Base-by-base conservation (phyloP, 2,113 vertebrate species). In the Seriola aureovittata region DNA sequence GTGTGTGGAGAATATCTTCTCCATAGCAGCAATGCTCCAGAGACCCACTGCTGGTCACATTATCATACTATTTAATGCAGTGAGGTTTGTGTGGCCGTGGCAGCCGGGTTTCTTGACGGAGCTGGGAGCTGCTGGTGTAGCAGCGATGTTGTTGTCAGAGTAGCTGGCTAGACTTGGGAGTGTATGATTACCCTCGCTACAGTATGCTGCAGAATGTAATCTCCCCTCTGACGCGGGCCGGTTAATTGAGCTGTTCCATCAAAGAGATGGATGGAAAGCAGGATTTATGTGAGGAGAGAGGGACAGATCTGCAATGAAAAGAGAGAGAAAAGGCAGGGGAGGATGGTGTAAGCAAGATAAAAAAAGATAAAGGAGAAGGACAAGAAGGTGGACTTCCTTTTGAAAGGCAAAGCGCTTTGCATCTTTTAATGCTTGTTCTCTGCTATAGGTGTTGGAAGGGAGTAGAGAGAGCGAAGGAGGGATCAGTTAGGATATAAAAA, bases 241-340 rank as follows among this genome's bases (percentile, higher is more conserved):
- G 25, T 85, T 94, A 91, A 94, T 94, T 93, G 89, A 94, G 84
- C 88, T 85, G 86, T 90, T 91, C 86, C 75, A 78, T 90, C 90
- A 90, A 80, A 90, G 81, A 78, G 90, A 90, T 80, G 81, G 83
- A 89, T 90, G 84, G 79, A 88, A 88, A 84, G 44, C 5, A 67
- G 87, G 86, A 88, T 90, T 89, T 88, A 79, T 78, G 80, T 63
- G 66, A 71, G 60, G 69, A 75, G 68, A 81, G 75, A 68, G 8
- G 66, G 78, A 85, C 54, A 63, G 23, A 73, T 79, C 74, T 66
- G 80, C 23, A 69, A 58, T 70, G 72, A 71, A 75, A 55, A 55
- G 77, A 78, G 52, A 48, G 36, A 46, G 40, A 46, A 52, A 34
- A 66, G 54, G 29, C 78, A 67, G 48, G 7, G 76, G 29, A 34